Base-by-base conservation (phyloP, 2,888 invertebrate genomes). In the Leptopterna dolabrata region DNA sequence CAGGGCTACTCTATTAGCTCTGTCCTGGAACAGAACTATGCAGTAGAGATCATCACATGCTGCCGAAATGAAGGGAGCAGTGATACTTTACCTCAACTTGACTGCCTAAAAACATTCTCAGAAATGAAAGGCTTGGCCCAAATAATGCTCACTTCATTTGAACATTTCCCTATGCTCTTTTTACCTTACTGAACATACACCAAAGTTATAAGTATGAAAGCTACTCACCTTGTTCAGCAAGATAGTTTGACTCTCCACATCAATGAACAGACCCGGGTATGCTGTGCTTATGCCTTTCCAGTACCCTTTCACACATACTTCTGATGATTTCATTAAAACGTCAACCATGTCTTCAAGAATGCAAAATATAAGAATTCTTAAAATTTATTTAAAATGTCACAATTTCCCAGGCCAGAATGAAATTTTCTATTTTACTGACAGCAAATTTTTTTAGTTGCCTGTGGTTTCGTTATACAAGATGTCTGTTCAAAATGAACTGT, bases 191-290 rank as follows among this genome's bases (percentile, higher is more conserved):
- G 4, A 36, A 36, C 36, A 36, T 7, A 36, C 4, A 4, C 36
- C 36, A 36, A n/a, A n/a, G 36, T 36, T 36, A 36, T 36, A 36
- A 2, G 36, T 36, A 7, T 36, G 7, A 2, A 36, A 36, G 36
- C 2, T 36, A 0, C 47, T 47, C 85, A 83, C 89, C 81, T 78
- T 86, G 29, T 88, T 87, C 71, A 89, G 27, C 16, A 89, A 14
- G 14, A 87, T 70, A 11, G 87, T 76, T 27, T 83, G 76, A 3
- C 73, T 71, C 3, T 87, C 83, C 0, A 71, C 84, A 7, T 89
- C 84, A 16, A 89, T 70, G 47, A 87, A 93, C 93, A 94, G 94
- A 92, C 92, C 92, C 92, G 92, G 93, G 94, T 95, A 94, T 93
- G 93, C 95, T 94, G 95, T 94, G 94, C 85, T 41, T 3, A 89